A percentile compares a stretch with the other conserved stretches of the same genome.
Evolutionary conservation across 2,797 vertebrate species (phyloP).

Genomic region (Anguilla pacifica): DNA sequence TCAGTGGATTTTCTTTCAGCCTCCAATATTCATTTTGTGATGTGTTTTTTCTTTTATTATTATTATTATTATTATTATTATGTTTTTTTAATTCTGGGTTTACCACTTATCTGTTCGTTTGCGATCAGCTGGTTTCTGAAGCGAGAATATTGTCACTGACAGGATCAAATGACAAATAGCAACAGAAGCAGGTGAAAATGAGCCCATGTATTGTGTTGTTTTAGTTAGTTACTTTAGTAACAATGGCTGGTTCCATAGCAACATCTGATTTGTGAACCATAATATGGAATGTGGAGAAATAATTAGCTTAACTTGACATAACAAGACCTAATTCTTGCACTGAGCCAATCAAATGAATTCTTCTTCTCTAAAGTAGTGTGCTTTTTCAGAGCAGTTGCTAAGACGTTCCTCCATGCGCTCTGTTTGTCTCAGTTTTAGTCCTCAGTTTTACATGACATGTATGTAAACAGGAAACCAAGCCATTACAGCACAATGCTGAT

Average conservation of each 20-base stretch:
- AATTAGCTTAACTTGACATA: too few species aligned
- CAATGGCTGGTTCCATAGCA: too few species aligned
- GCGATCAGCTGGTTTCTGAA: too few species aligned
- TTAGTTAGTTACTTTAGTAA: too few species aligned
- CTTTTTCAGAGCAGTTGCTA: background rate
- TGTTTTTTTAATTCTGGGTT: too few species aligned
- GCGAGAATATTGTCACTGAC: too few species aligned
- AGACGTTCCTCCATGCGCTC: background rate
- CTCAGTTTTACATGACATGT: background rate
- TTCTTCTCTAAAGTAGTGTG: background rate
- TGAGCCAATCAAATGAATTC: background rate
- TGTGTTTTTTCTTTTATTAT: background rate
- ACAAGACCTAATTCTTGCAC: background rate
- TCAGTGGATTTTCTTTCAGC: background rate
- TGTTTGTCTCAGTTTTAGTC: background rate
- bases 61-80: background rate
- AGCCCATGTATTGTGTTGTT: too few species aligned
- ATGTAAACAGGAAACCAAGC: conserved; percentile 19
- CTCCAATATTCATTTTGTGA: background rate
- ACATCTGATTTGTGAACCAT: too few species aligned
- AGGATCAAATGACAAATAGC: too few species aligned
- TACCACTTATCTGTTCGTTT: too few species aligned
- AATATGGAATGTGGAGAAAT: too few species aligned
- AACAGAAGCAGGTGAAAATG: too few species aligned
- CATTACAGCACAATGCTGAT: background rate